These are phyloP conservation scores for Thermophis baileyi DNA, from an alignment of 2,113 vertebrate species.

Conservation along the genomic window DNA sequence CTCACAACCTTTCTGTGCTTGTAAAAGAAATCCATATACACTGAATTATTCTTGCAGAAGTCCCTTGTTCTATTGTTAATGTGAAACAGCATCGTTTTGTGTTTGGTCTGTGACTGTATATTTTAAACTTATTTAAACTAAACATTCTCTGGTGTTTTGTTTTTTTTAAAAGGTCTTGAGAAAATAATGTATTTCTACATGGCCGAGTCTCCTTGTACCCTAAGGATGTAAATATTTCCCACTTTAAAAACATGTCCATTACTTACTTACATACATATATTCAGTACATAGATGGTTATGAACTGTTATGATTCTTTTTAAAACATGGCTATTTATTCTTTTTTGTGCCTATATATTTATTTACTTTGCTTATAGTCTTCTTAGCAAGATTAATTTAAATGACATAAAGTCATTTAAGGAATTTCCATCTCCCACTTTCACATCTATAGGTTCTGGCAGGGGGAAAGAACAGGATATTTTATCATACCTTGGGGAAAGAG, in stretches of 20 bases:
- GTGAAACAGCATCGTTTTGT: not conserved
- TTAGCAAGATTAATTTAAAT: not conserved
- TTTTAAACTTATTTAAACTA: not conserved
- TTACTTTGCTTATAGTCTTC: not conserved
- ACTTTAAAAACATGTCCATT: not conserved
- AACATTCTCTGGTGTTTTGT: not conserved
- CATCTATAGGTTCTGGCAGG: not conserved
- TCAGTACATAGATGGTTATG: not conserved
- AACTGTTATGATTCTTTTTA: not conserved
- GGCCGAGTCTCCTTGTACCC: not conserved
- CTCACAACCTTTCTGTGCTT: not conserved
- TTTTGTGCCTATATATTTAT: not conserved
- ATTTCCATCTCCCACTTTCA: not conserved
- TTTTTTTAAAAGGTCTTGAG: not conserved
- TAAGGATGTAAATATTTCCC: not conserved
- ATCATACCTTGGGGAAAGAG: not conserved
- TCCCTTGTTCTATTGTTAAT: not conserved
- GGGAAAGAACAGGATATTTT: not conserved
- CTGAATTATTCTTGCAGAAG: not conserved
- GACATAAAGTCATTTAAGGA: not conserved
- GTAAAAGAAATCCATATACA: not conserved
- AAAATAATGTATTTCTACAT: not conserved
- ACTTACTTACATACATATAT: not conserved
- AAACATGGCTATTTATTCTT: not conserved
- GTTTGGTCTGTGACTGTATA: not conserved